These are phyloP conservation scores for Lasioglossum pauxillum DNA, from an alignment of 2,888 invertebrate genomes.

Conservation along the genomic window DNA sequence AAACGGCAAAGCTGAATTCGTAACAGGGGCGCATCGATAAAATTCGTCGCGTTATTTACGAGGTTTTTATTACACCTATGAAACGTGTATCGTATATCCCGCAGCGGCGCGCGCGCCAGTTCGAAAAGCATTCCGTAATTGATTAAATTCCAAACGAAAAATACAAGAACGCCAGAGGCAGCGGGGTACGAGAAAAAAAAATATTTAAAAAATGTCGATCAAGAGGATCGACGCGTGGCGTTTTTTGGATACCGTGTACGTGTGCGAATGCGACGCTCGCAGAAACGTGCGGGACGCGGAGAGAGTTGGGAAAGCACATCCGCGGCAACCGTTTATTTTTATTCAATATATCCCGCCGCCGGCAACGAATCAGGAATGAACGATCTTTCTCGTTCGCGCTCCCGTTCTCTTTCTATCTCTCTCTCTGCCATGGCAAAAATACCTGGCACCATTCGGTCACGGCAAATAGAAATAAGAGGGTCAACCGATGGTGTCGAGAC, in stretches of 20 bases:
- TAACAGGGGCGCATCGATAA: neutral
- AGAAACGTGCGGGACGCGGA: neutral
- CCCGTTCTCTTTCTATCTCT: neutral
- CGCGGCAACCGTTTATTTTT: conserved; percentile 52
- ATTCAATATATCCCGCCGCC: conserved; percentile 50
- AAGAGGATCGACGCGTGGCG: conserved; percentile 14
- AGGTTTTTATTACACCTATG: conserved; percentile 42
- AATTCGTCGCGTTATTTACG: conserved; percentile 36
- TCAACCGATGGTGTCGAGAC: neutral
- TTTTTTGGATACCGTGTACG: conserved; percentile 23
- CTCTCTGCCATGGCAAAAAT: conserved; percentile 8
- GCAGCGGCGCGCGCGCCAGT: neutral
- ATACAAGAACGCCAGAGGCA: conserved; percentile 15
- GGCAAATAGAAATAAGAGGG: conserved; percentile 49
- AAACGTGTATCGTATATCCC: conserved; percentile 38
- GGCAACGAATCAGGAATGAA: conserved; percentile 48
- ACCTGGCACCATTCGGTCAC: conserved; percentile 25
- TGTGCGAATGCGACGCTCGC: conserved; percentile 10
- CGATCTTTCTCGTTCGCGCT: conserved; percentile 13
- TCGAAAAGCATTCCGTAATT: conserved; percentile 43
- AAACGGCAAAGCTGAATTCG: neutral
- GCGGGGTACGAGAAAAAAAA: neutral
- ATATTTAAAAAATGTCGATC: conserved; percentile 4
- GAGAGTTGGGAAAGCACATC: conserved; percentile 20
- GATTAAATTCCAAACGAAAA: conserved; percentile 43